Evolutionary conservation across 1,140 invertebrate species (phyloP).

Genomic region (Nasonia giraulti): DNA sequence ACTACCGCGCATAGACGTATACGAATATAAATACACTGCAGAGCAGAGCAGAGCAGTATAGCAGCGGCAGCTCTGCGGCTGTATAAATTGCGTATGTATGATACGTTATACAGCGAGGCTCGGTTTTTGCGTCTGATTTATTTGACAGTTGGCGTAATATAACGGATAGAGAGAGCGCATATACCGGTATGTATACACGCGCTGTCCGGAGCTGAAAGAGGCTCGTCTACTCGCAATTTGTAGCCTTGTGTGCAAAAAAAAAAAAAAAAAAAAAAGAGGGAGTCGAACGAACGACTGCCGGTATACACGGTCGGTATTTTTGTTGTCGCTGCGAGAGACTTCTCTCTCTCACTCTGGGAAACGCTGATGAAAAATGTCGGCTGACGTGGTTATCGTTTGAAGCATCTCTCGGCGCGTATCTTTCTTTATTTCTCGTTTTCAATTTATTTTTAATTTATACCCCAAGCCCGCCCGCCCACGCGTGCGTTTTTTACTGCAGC

Average conservation of each 20-base stretch:
- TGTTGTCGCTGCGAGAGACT: background rate
- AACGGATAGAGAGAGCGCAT: background rate
- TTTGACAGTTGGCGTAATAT: conserved; percentile 32
- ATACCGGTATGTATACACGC: too few species aligned
- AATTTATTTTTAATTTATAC: conserved; percentile 8
- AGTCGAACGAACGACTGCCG: background rate
- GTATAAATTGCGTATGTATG: background rate
- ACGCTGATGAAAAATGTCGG: conserved; percentile 37
- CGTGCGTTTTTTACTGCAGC: too few species aligned
- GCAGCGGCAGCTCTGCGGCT: background rate
- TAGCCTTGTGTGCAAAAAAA: background rate
- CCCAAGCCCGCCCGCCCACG: too few species aligned
- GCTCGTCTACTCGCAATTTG: conserved; percentile 3
- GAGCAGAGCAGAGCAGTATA: too few species aligned
- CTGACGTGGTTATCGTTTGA: conserved; percentile 30
- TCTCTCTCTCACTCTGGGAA: background rate
- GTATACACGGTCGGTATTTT: background rate
- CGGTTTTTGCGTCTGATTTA: conserved; percentile 31
- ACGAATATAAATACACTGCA: background rate
- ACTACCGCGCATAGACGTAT: background rate
- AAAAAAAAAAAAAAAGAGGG: background rate
- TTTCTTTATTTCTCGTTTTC: conserved; percentile 9
- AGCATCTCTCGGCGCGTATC: background rate
- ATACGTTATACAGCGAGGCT: background rate
- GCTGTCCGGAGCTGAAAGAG: conserved; percentile 3